These are phyloP conservation scores for Lophius americanus DNA, from an alignment of 2,797 vertebrate species.

Conservation along the genomic window DNA sequence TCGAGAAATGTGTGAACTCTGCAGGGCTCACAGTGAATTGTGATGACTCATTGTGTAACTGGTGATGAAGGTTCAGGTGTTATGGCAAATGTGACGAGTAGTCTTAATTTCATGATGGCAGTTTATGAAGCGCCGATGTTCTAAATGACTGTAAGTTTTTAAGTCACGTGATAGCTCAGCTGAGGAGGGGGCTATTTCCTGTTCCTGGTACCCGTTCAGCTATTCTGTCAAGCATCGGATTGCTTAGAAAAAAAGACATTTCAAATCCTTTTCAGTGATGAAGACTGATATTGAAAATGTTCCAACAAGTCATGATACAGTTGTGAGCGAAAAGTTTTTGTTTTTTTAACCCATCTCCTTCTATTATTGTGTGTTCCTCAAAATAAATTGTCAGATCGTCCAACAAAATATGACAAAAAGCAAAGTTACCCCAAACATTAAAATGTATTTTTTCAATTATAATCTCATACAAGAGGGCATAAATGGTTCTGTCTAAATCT, in stretches of 20 bases:
- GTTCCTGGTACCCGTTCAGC: constrained; percentile 25
- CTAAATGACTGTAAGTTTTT: not conserved
- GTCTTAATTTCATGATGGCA: not conserved
- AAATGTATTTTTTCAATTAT: too few species aligned
- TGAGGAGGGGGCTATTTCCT: constrained; percentile 28
- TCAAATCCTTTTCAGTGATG: too few species aligned
- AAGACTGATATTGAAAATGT: too few species aligned
- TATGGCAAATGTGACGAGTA: not conserved
- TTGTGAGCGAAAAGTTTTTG: too few species aligned
- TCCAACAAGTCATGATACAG: too few species aligned
- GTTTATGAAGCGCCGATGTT: not conserved
- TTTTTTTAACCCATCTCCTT: too few species aligned
- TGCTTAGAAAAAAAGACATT: constrained; percentile 1
- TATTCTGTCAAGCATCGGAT: constrained; percentile 13
- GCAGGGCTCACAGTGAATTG: not conserved
- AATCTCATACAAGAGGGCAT: too few species aligned
- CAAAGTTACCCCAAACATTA: too few species aligned
- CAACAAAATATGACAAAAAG: too few species aligned
- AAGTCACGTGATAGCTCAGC: not conserved
- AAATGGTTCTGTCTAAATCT: too few species aligned
- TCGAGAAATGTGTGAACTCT: not conserved
- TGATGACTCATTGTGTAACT: constrained; percentile 1
- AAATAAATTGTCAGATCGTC: too few species aligned
- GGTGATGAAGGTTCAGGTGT: not conserved
- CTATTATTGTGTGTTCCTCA: too few species aligned